Evolutionary conservation across 2,888 invertebrate genomes (phyloP), one percentile per base, ranked within the genome.

Genomic region (Parasteatoda lunata): DNA sequence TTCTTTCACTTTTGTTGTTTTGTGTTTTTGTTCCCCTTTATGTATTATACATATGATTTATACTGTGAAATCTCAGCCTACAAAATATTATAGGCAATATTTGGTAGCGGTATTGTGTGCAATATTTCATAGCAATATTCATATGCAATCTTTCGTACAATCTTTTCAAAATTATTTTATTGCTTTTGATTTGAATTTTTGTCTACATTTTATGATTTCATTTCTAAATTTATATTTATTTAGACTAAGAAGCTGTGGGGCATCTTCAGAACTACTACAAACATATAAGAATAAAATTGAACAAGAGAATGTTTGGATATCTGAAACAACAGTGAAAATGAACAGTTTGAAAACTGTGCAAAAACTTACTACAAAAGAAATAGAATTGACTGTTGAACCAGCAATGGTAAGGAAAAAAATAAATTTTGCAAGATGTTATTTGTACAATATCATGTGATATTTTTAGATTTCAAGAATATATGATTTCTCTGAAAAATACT

Each of bases 231-330:
- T 68, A 30, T 76, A 68, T 48, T 76, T 89, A 89, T 91, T 80
- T 91, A 96, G 98, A 92, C 93, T 98, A 88, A 95, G 96, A 89
- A 96, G 97, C 91, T 96, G 97, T 91, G 97, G 98, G 91, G 95
- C 96, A 54, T 97, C 98, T 0, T 97, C 97, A 91, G 96, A 96
- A 91, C 94, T 97, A 89, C 94, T 98, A 91, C 96, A 97, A 91
- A 96, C 96, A 92, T 97, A 98, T 92, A 96, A 96, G 91, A 96
- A 95, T 86, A 96, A 97, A 51, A 94, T 97, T 90, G 95, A 96
- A 91, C 95, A 95, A 90, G 98, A 98, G 92, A 96, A 96, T 90
- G 95, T 95, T 91, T 98, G 97, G 95, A 94, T 98, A 88, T 96
- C 97, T 91, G 96, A 96, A 90, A 95, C 96, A 11, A 96, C 96